These are phyloP conservation scores for Drosophila stalkeri DNA, from an alignment of 2,888 invertebrate genomes.

Conservation along the genomic window DNA sequence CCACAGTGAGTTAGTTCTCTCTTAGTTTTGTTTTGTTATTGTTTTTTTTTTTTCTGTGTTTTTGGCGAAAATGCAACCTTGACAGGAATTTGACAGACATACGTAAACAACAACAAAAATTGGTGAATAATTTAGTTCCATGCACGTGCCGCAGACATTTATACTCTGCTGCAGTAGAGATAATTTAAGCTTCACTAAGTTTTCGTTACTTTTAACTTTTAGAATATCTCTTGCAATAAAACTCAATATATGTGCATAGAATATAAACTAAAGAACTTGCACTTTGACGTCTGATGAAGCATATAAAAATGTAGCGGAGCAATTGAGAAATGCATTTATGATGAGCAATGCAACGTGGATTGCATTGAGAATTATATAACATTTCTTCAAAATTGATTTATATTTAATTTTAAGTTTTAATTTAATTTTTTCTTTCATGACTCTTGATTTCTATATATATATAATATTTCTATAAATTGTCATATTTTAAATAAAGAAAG, in stretches of 20 bases:
- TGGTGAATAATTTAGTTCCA: conserved; percentile 4
- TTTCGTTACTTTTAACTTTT: conserved; percentile 9
- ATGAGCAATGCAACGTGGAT: neutral
- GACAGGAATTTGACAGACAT: conserved; percentile 75
- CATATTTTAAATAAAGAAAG: too few species aligned
- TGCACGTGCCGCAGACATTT: conserved; percentile 6
- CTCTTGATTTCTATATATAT: too few species aligned
- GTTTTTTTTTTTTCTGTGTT: conserved; percentile 19
- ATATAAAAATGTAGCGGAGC: too few species aligned
- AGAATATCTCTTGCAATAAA: neutral
- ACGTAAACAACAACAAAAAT: conserved; percentile 54
- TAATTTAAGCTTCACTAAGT: conserved; percentile 4
- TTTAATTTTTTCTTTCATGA: too few species aligned
- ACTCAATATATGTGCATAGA: conserved; percentile 3
- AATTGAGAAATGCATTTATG: neutral
- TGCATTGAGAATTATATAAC: neutral
- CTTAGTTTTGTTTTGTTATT: conserved; percentile 21
- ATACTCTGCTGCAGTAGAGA: conserved; percentile 9
- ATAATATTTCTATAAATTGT: too few species aligned
- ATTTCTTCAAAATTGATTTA: too few species aligned
- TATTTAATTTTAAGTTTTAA: too few species aligned
- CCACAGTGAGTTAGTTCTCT: conserved; percentile 8
- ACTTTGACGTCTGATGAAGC: neutral
- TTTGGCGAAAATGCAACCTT: conserved; percentile 51
- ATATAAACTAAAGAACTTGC: neutral